These are phyloP conservation scores for Chondrilla cf. caribensis DNA, from an alignment of 37 sponge, comb jelly and placozoan species.

Conservation along the genomic window DNA sequence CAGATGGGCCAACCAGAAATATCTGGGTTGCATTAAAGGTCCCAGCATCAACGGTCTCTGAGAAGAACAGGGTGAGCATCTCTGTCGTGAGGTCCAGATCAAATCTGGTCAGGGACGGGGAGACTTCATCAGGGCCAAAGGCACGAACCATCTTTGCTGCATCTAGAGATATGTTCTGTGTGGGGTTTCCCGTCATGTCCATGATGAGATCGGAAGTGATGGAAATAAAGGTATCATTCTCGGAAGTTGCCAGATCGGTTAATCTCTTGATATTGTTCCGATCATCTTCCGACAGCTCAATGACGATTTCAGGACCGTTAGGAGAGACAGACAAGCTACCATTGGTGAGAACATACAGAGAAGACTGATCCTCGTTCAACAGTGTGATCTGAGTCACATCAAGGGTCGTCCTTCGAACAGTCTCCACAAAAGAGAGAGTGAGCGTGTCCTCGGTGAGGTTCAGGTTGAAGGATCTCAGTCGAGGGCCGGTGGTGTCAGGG, in stretches of 20 bases:
- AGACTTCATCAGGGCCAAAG: conserved; percentile 45
- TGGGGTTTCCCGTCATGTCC: conserved; percentile 67
- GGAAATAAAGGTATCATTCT: conserved; percentile 62
- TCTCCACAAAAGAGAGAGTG: conserved; percentile 79
- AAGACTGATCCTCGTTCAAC: conserved; percentile 7
- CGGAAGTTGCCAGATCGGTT: conserved; percentile 48
- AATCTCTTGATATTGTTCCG: conserved; percentile 83
- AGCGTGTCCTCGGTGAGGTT: conserved; percentile 69
- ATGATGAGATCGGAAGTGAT: conserved; percentile 24
- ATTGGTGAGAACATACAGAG: conserved; percentile 52
- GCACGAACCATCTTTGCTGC: background rate
- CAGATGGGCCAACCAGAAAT: conserved; percentile 37
- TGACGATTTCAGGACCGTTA: conserved; percentile 57
- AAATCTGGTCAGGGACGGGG: conserved; percentile 57
- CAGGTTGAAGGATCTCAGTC: conserved; percentile 61
- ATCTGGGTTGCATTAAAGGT: conserved; percentile 72
- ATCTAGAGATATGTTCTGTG: conserved; percentile 11
- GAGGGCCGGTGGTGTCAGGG: conserved; percentile 55
- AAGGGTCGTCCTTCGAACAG: conserved; percentile 57
- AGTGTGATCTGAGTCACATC: conserved; percentile 66
- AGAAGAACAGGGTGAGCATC: conserved; percentile 68
- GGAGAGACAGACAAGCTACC: conserved; percentile 23
- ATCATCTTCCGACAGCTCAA: conserved; percentile 66
- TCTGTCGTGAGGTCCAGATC: conserved; percentile 79
- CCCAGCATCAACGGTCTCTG: conserved; percentile 74